These are phyloP conservation scores for Rafetus swinhoei DNA, from an alignment of 2,113 vertebrate species.

Conservation along the genomic window DNA sequence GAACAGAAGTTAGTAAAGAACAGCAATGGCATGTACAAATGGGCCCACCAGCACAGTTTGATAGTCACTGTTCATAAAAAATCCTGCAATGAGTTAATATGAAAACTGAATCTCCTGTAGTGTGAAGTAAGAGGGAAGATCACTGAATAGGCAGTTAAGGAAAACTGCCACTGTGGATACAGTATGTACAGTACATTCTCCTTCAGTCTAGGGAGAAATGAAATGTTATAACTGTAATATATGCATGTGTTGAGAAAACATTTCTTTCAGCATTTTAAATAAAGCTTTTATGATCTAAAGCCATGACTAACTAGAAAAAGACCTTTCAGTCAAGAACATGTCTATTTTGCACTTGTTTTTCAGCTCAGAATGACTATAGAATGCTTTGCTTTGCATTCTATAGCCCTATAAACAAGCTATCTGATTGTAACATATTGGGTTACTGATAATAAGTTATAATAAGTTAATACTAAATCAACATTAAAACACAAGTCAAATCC, in stretches of 20 bases:
- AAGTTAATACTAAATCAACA: neutral
- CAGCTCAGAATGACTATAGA: neutral
- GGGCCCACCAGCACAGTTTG: slow-evolving; percentile 37
- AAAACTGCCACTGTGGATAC: slow-evolving; percentile 30
- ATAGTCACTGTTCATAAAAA: slow-evolving; percentile 42
- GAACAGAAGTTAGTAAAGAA: slow-evolving; percentile 15
- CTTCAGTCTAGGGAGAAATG: slow-evolving; percentile 25
- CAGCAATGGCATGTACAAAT: slow-evolving; percentile 28
- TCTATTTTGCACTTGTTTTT: slow-evolving; percentile 12
- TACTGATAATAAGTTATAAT: too few relatives aligned
- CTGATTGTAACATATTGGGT: accelerated
- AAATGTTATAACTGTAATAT: slow-evolving; percentile 40
- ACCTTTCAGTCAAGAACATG: slow-evolving; percentile 5
- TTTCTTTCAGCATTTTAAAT: neutral
- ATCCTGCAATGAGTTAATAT: slow-evolving; percentile 39
- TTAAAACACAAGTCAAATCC: neutral
- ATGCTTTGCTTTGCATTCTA: neutral
- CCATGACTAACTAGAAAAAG: slow-evolving; percentile 23
- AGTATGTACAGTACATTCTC: neutral
- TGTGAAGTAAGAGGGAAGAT: slow-evolving; percentile 37
- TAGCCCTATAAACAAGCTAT: neutral
- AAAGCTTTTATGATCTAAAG: slow-evolving; percentile 17
- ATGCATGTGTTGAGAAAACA: neutral
- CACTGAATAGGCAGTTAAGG: neutral
- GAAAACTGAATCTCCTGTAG: slow-evolving; percentile 45